Base-by-base conservation (phyloP, 2,797 vertebrate genomes). In the Tokudaia tokunoshimensis region DNA sequence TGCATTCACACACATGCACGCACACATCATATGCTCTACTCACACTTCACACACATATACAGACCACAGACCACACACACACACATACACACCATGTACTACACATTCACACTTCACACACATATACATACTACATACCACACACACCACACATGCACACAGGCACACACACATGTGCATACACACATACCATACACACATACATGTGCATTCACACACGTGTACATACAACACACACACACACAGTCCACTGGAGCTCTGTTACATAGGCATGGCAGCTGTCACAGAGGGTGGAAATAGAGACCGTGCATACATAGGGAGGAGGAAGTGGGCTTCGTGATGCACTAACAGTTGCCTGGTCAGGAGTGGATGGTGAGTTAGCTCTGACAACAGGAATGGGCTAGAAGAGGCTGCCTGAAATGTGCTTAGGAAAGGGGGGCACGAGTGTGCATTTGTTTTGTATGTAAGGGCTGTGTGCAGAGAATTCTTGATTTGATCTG, bases 401-500 rank as follows among this genome's bases (percentile, higher is more conserved):
- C 26, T 92, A 67, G 52, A 87, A 95, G 83, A 3, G 9, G 31
- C 55, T 92, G n/a, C 59, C 65, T 65, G 19, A 41, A 47, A n/a
- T 57, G 26, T 50, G 4, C 37, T 78, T 88, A 82, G 63, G 89
- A 94, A 89, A 47, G 50, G 85, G 67, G 19, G 37, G 1, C 52
- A 50, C 4, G 1, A 41, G 8, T 13, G 15, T 34, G 76, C 29
- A 5, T 81, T 84, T 3, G 3, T 82, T 92, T 86, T 74, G 59
- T 72, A 47, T n/a, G 6, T 61, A 41, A 47, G 44, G 44, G 74
- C 10, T 31, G 7, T 75, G 31, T 87, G 20, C 34, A 59, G 17
- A 41, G 7, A 74, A 31, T 37, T 94, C 26, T 95, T 80, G 5
- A 74, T 75, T 96, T 95, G 70, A 75, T 31, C 22, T 89, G 76